Evolutionary conservation across 2,888 invertebrate species (phyloP), one percentile per base, ranked within the genome.

Genomic region (Phania funesta): DNA sequence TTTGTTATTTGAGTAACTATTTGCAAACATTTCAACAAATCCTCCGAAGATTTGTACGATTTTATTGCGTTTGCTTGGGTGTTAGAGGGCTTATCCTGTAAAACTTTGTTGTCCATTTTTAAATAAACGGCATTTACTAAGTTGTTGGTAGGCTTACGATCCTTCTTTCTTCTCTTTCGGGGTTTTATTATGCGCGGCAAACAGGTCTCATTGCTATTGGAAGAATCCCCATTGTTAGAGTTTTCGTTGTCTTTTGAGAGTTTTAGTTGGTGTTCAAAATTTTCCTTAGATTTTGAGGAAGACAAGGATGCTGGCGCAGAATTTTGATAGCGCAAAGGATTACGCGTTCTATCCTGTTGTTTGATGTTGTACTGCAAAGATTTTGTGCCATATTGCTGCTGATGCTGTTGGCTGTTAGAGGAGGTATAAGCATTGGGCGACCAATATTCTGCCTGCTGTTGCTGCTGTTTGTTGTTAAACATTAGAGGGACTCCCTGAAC

Each of bases 181-280:
- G 97, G 97, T 90, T 97, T 97, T 87, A 97, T 97, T 84, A 97
- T 96, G 86, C 97, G 93, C 84, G 97, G 97, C 88, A 97, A 92
- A 91, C 95, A 95, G 84, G 95, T 95, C 22, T 84, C 83, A 48
- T 74, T 84, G 13, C 78, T 71, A 32, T 77, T 78, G 9, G 74
- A 77, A 2, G 79, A 67, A 18, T 76, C 80, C 0, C 73, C 76
- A 62, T 60, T 65, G 26, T 74, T 74, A 16, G 83, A 54, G 32
- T 50, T 83, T 44, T 80, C 80, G 5, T 41, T 32, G 3, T 74
- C 74, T 35, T 78, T 78, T 8, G 35, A 1, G 0, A 52, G 52
- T 3, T 64, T 73, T 11, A 68, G 16, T 29, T 76, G 80, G 44
- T 60, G 78, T 20, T 46, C 50, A 7, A 56, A 35, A 60, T 84